These are phyloP conservation scores for Parotia lawesii DNA, from an alignment of 2,113 vertebrate species.

Conservation along the genomic window DNA sequence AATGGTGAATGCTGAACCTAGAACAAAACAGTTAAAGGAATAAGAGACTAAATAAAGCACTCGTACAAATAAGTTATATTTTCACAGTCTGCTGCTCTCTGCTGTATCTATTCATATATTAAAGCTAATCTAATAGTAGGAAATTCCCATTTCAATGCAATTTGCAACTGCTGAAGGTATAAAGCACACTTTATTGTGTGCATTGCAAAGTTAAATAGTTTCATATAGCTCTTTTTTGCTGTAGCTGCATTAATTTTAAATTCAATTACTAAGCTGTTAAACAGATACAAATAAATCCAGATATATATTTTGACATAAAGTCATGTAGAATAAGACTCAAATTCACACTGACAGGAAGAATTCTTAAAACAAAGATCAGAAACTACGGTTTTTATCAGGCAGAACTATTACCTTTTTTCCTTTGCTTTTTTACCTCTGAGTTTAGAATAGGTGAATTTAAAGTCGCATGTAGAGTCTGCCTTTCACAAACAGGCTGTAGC, in stretches of 20 bases:
- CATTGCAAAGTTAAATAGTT: background rate
- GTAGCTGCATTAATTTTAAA: background rate
- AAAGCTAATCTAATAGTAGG: background rate
- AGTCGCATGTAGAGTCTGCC: background rate
- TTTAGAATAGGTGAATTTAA: background rate
- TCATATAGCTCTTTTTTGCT: background rate
- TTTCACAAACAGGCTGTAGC: background rate
- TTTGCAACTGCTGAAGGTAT: background rate
- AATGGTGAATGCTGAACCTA: constrained; percentile 77
- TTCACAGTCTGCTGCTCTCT: background rate
- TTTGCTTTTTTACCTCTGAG: background rate
- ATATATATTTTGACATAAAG: background rate
- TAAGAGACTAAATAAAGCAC: background rate
- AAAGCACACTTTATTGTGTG: background rate
- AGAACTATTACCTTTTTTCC: background rate
- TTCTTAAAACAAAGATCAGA: background rate
- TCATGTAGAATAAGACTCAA: background rate
- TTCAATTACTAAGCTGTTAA: background rate
- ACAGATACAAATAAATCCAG: background rate
- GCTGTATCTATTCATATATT: background rate
- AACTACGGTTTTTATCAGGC: background rate
- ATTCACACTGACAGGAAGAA: background rate
- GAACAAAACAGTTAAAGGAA: constrained; percentile 7
- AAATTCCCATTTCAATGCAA: background rate
- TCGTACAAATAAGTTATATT: background rate